phyloP scores from a whole-genome alignment of 2,797 vertebrate species.

The Tapera naevia region DNA sequence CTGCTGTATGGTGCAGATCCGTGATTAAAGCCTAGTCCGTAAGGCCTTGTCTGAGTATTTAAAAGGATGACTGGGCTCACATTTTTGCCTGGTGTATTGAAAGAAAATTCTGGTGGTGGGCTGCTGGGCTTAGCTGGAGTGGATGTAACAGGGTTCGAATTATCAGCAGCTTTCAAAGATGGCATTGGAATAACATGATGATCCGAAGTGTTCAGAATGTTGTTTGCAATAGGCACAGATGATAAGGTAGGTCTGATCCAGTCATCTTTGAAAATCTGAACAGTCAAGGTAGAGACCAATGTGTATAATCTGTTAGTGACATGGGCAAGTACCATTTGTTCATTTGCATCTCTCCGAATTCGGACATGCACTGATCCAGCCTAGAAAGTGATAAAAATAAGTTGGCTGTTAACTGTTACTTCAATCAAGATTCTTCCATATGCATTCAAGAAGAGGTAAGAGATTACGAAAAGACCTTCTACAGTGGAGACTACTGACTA shows the following conservation, averaged over 20 bases:
- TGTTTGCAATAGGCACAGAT: conserved; percentile 80
- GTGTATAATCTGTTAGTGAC: conserved; percentile 92
- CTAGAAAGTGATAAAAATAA: conserved; percentile 72
- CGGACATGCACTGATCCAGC: conserved; percentile 95
- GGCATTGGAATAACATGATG: conserved; percentile 77
- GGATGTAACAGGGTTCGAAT: conserved; percentile 85
- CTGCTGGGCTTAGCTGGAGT: conserved; percentile 90
- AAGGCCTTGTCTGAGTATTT: conserved; percentile 81
- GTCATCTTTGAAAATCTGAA: conserved; percentile 98
- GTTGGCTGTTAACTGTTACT: neutral
- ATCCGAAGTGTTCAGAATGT: conserved; percentile 80
- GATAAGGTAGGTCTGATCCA: conserved; percentile 88
- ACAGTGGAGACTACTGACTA: neutral
- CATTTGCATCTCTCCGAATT: conserved; percentile 95
- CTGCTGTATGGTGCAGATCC: conserved; percentile 78
- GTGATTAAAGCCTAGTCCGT: conserved; percentile 82
- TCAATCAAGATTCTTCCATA: neutral
- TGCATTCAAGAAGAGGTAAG: neutral
- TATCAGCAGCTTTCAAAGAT: conserved; percentile 67
- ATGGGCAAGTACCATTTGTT: conserved; percentile 96
- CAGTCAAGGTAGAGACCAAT: conserved; percentile 89
- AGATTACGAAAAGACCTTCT: neutral
- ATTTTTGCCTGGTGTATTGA: conserved; percentile 90
- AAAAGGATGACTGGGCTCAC: conserved; percentile 83
- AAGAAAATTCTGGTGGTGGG: conserved; percentile 94